Percentiles rank a stretch among this genome's conserved stretches.
Conservation (phyloP, 2,113 vertebrate species). For the Prionailurus viverrinus region DNA sequence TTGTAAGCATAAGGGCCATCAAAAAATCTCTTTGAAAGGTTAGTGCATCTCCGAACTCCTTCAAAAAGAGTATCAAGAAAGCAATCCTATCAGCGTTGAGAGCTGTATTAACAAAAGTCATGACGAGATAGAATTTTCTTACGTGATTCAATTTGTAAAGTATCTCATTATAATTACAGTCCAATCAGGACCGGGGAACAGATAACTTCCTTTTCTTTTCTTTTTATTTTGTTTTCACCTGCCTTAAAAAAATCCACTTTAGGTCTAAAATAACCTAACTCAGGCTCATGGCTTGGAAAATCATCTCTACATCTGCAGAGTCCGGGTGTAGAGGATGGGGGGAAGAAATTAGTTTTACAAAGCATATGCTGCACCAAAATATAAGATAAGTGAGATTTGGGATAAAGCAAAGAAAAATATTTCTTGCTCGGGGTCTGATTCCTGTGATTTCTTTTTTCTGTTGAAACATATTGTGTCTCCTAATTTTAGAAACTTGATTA, state of each 20-base stretch:
- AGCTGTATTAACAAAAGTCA: not conserved
- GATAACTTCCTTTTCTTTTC: not conserved
- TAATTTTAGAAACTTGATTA: slow-evolving; percentile 74
- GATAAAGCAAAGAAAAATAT: slow-evolving; percentile 58
- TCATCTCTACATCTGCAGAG: slow-evolving; percentile 37
- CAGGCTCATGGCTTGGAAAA: slow-evolving; percentile 4
- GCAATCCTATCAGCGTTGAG: not conserved
- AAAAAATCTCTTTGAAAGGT: not conserved
- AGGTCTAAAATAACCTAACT: slow-evolving; percentile 50
- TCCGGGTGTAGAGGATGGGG: slow-evolving; percentile 65
- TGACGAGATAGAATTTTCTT: not conserved
- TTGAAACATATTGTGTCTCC: slow-evolving; percentile 58
- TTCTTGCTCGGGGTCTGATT: slow-evolving; percentile 55
- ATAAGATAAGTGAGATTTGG: slow-evolving; percentile 42
- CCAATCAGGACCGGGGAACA: not conserved
- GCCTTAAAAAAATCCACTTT: not conserved
- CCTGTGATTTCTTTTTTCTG: slow-evolving; percentile 61
- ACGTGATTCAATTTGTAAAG: slow-evolving; percentile 4
- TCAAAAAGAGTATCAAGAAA: not conserved
- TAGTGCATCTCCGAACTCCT: slow-evolving; percentile 27
- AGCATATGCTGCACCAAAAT: slow-evolving; percentile 62
- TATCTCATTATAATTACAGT: not conserved
- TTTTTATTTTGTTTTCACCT: slow-evolving; percentile 26
- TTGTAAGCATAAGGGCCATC: not conserved
- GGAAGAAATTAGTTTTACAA: slow-evolving; percentile 63